phyloP scores from a whole-genome alignment of 2,888 invertebrate species.

The Euplexia lucipara region DNA sequence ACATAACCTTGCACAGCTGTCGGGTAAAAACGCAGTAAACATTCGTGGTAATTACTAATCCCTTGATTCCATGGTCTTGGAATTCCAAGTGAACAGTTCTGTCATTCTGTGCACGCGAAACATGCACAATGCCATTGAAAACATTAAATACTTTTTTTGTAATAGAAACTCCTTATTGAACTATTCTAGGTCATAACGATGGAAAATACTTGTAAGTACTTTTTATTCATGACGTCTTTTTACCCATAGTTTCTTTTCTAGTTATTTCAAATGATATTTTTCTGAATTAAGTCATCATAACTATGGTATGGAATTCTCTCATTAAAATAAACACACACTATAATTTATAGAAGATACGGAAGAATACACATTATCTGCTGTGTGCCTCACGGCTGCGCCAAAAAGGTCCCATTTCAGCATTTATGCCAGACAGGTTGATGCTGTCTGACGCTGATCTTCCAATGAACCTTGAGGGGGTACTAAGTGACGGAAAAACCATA shows the following conservation, averaged over 20 bases:
- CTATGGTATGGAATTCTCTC: too few species aligned
- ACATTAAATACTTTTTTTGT: constrained; percentile 9
- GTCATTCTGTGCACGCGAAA: constrained; percentile 43
- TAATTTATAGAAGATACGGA: too few species aligned
- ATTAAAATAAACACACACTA: too few species aligned
- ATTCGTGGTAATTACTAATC: neutral
- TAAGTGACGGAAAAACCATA: too few species aligned
- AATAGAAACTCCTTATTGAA: constrained; percentile 25
- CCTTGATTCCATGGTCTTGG: constrained; percentile 3
- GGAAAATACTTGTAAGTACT: constrained; percentile 27
- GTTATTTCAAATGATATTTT: constrained; percentile 1
- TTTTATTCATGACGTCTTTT: constrained; percentile 4
- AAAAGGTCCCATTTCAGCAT: too few species aligned
- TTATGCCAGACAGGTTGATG: too few species aligned
- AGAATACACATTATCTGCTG: too few species aligned
- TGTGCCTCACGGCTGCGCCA: too few species aligned
- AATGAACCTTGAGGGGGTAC: too few species aligned
- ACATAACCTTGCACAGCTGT: too few species aligned
- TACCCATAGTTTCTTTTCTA: neutral
- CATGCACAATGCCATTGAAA: constrained; percentile 15
- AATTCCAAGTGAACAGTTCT: constrained; percentile 21
- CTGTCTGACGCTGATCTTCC: too few species aligned
- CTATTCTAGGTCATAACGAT: constrained; percentile 30
- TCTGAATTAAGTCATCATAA: neutral
- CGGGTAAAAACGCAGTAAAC: neutral